phyloP scores from a whole-genome alignment of 2,888 invertebrate genomes.

The Lydus trimaculatus region DNA sequence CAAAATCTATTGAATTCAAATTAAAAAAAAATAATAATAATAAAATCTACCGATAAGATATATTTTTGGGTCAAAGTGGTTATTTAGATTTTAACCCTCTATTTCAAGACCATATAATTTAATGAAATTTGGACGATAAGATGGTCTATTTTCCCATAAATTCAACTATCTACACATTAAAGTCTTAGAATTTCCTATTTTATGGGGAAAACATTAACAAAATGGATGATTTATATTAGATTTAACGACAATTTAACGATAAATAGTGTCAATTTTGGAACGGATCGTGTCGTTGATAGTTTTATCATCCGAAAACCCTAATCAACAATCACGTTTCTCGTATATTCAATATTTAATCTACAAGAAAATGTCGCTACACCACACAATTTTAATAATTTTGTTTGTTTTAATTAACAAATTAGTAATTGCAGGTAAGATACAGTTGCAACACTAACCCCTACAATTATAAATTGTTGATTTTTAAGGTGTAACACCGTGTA shows the following conservation, averaged over 20 bases:
- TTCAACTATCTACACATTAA: background rate
- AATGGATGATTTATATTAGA: background rate
- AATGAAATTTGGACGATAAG: background rate
- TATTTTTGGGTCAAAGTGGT: background rate
- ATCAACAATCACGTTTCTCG: background rate
- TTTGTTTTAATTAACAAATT: background rate
- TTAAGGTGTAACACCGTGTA: slow-evolving; percentile 33
- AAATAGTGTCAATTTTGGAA: background rate
- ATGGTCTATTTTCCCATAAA: background rate
- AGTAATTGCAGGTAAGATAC: background rate
- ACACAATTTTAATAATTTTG: background rate
- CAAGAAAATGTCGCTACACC: background rate
- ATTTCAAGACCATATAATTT: background rate
- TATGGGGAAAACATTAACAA: background rate
- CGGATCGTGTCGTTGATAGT: background rate
- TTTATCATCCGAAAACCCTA: background rate
- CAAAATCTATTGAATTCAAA: background rate
- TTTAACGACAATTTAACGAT: background rate
- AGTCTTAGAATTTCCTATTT: background rate
- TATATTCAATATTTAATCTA: background rate
- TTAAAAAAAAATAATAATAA: background rate
- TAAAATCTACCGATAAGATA: background rate
- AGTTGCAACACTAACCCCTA: background rate
- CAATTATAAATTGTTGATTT: background rate
- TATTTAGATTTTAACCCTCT: background rate